phyloP scores from a whole-genome alignment of 1,140 invertebrate species.

The Metaphire vulgaris region DNA sequence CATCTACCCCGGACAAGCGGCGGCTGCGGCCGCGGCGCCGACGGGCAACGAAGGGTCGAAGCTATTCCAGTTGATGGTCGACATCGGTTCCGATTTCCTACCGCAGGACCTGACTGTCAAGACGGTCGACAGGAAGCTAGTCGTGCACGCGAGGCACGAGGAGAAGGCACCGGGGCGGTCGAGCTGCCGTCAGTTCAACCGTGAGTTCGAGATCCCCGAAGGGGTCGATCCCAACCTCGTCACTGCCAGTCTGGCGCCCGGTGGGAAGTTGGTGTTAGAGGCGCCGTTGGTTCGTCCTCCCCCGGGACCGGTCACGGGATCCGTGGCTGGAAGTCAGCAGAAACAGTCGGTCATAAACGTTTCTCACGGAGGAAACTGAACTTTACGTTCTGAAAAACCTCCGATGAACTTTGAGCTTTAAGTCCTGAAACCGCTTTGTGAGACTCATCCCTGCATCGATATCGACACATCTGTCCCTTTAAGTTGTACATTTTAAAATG shows the following conservation, averaged over 20 bases:
- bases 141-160: conserved; percentile 48
- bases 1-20: not conserved
- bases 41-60: not conserved
- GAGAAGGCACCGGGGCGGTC: conserved; percentile 45
- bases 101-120: conserved; percentile 49
- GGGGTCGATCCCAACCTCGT: conserved; percentile 48
- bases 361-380: not conserved
- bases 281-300: conserved; percentile 38
- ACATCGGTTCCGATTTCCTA: conserved; percentile 42
- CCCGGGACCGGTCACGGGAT: not conserved
- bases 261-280: conserved; percentile 46
- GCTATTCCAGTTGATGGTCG: conserved; percentile 37
- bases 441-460: too few relatives aligned
- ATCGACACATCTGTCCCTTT: too few relatives aligned
- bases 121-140: conserved; percentile 46
- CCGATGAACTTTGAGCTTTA: too few relatives aligned
- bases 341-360: not conserved
- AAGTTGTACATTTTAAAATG: too few relatives aligned
- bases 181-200: conserved; percentile 49
- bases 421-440: too few relatives aligned
- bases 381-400: too few relatives aligned
- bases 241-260: conserved; percentile 45
- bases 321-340: not conserved
- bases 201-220: conserved; percentile 49
- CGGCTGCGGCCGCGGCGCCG: too few relatives aligned